Evolutionary conservation across 2,113 vertebrate species (phyloP).

Genomic region (Stegostoma tigrinum): DNA sequence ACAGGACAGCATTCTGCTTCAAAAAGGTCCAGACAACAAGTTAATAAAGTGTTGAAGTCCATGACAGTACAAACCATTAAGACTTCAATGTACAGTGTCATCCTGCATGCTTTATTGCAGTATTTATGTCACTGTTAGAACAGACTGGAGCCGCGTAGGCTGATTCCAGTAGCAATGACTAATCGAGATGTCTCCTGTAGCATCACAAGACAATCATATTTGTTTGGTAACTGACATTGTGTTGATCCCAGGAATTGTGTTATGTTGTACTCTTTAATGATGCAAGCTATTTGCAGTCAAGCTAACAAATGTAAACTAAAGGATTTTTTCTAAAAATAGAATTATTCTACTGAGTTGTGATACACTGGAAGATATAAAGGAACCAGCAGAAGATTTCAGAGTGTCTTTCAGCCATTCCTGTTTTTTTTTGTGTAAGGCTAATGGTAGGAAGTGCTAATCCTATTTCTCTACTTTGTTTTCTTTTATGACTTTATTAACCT

Average conservation of each 20-base stretch:
- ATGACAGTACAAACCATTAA: slow-evolving; percentile 21
- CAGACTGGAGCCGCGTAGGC: background rate
- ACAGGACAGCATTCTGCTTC: background rate
- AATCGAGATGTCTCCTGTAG: slow-evolving; percentile 16
- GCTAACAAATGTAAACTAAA: slow-evolving; percentile 16
- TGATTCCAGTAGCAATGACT: background rate
- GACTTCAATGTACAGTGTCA: background rate
- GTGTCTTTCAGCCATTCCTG: background rate
- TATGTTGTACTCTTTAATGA: slow-evolving; percentile 24
- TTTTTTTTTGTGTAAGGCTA: background rate
- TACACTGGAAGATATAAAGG: background rate
- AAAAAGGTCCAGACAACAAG: slow-evolving; percentile 1
- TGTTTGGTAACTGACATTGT: background rate
- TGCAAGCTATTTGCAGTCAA: slow-evolving; percentile 4
- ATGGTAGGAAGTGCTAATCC: background rate
- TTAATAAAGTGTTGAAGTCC: background rate
- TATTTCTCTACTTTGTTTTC: background rate
- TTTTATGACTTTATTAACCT: too few species aligned
- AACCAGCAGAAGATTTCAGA: background rate
- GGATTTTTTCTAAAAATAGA: background rate
- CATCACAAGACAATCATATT: background rate
- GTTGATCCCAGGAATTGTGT: slow-evolving; percentile 13
- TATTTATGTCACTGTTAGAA: slow-evolving; percentile 25
- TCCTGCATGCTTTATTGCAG: background rate
- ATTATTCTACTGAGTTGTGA: background rate